Evolutionary conservation across 2,797 vertebrate species (phyloP).

Genomic region (Naso thynnoides): DNA sequence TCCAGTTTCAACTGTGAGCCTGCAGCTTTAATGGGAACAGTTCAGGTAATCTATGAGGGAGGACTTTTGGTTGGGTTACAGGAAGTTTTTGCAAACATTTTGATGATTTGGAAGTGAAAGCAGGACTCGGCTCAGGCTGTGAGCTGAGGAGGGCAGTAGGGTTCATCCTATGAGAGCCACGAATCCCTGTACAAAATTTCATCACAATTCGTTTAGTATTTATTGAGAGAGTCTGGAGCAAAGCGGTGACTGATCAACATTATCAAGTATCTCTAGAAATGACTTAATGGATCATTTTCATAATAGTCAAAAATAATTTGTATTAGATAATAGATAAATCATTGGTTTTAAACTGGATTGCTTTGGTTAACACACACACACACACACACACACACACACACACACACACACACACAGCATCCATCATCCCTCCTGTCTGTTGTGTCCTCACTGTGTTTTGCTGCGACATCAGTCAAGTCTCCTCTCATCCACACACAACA

Average conservation of each 20-base stretch:
- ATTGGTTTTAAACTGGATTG: slow-evolving; percentile 10
- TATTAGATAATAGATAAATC: no score
- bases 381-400: neutral
- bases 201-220: neutral
- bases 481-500: slow-evolving; percentile 26
- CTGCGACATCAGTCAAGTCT: slow-evolving; percentile 34
- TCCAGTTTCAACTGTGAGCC: no score
- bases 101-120: no score
- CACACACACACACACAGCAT: slow-evolving; percentile 5
- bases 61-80: no score
- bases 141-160: neutral
- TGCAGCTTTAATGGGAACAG: no score
- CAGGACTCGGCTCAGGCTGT: no score
- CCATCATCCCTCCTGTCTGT: slow-evolving; percentile 38
- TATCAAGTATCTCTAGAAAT: neutral
- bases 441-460: slow-evolving; percentile 27
- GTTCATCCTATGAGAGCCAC: no score
- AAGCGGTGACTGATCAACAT: neutral
- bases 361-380: slow-evolving; percentile 13
- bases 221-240: neutral
- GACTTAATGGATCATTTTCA: neutral
- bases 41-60: no score
- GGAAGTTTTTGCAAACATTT: no score
- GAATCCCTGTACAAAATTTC: no score
- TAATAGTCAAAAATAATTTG: neutral